Percentiles rank a stretch among this genome's conserved stretches.
Conservation (phyloP, 1,140 invertebrate species). For the Drosophila dunni region DNA sequence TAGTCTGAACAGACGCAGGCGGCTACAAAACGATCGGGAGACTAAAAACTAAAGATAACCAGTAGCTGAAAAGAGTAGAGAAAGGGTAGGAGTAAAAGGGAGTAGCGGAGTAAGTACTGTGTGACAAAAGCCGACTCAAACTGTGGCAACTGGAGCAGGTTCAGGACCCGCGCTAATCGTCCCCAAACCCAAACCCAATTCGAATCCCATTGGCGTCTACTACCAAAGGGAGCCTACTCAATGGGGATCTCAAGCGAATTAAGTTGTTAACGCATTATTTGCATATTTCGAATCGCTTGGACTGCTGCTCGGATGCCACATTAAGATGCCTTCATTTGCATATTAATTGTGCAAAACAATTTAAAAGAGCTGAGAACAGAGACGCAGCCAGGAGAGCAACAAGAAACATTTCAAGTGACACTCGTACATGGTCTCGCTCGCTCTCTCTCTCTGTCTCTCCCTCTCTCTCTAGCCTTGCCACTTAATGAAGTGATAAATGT, state of each 20-base stretch:
- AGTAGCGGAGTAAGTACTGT: background rate
- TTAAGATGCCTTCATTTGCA: conserved; percentile 80
- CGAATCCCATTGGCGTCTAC: conserved; percentile 26
- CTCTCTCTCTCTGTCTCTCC: background rate
- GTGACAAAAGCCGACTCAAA: conserved; percentile 15
- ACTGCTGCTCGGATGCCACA: conserved; percentile 47
- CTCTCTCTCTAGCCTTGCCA: background rate
- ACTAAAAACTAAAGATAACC: conserved; percentile 61
- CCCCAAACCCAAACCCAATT: conserved; percentile 20
- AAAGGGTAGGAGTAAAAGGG: background rate
- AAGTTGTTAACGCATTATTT: conserved; percentile 84
- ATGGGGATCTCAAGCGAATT: conserved; percentile 60
- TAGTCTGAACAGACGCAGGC: conserved; percentile 69
- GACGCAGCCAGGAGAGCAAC: conserved; percentile 20
- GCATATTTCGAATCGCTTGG: conserved; percentile 73
- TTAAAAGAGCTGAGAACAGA: conserved; percentile 24
- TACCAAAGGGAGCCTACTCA: background rate
- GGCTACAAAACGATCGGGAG: conserved; percentile 76
- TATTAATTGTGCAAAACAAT: conserved; percentile 82
- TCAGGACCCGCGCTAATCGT: conserved; percentile 78
- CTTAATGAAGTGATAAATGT: conserved; percentile 80
- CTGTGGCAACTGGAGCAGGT: conserved; percentile 39
- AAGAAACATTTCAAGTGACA: conserved; percentile 48
- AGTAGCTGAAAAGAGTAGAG: conserved; percentile 1
- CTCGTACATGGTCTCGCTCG: conserved; percentile 34